Evolutionary conservation across 1,140 invertebrate species (phyloP).

Genomic region (Colletes gigas): DNA sequence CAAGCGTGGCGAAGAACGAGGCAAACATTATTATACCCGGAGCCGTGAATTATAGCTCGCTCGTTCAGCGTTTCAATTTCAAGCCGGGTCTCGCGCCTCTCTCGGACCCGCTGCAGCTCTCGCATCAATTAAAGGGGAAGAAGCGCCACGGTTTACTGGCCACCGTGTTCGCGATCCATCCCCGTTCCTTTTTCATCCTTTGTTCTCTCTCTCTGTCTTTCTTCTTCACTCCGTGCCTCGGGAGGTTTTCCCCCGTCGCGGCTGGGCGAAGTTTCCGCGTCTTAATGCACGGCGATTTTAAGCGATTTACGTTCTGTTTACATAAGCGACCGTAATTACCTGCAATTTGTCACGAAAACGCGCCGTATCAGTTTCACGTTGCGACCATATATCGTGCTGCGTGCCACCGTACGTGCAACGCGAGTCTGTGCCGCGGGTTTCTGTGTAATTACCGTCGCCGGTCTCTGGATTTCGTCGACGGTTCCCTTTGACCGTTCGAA

Average conservation of each 20-base stretch:
- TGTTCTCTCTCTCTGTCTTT: no score
- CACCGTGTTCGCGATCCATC: neutral
- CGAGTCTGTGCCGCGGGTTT: neutral
- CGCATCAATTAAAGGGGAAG: constrained; percentile 49
- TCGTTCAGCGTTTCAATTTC: constrained; percentile 67
- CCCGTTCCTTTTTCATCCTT: neutral
- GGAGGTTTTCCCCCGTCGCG: neutral
- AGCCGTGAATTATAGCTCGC: constrained; percentile 65
- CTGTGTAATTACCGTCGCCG: constrained; percentile 13
- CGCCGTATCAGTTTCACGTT: constrained; percentile 44
- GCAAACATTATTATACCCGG: constrained; percentile 60
- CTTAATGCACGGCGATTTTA: constrained; percentile 3
- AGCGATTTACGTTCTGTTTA: constrained; percentile 31
- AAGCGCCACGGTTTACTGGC: constrained; percentile 7
- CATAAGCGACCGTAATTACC: constrained; percentile 36
- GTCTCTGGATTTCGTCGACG: neutral
- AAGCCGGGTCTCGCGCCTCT: constrained; percentile 24
- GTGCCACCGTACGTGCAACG: neutral
- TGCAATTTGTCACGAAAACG: constrained; percentile 35
- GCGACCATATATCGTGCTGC: constrained; percentile 22
- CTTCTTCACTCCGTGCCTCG: neutral
- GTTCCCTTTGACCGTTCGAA: neutral
- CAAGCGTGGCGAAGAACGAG: neutral
- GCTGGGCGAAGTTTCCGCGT: constrained; percentile 1
- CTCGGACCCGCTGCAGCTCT: constrained; percentile 17